Evolutionary conservation across 2,888 invertebrate species (phyloP).

Genomic region (Oscheius myriophilus): DNA sequence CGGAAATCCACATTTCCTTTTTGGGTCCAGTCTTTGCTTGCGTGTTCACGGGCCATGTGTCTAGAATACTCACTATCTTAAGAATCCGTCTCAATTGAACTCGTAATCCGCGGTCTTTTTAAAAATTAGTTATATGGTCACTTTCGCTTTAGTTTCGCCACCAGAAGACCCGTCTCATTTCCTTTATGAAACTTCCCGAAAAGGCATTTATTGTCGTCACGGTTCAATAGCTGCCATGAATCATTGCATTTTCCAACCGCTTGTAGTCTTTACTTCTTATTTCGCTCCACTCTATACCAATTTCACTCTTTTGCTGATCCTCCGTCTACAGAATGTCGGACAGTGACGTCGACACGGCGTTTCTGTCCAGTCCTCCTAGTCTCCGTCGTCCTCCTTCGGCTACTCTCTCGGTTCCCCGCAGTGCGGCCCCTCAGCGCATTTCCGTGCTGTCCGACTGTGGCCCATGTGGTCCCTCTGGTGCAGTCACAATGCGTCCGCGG

Average conservation of each 20-base stretch:
- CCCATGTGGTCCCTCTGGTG: too few relatives aligned
- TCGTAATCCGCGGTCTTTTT: too few relatives aligned
- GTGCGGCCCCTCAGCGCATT: constrained; percentile 11
- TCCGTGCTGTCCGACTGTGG: constrained; percentile 7
- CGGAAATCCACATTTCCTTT: too few relatives aligned
- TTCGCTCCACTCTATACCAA: too few relatives aligned
- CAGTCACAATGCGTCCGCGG: constrained; percentile 7
- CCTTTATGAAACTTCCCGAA: too few relatives aligned
- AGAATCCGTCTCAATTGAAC: too few relatives aligned
- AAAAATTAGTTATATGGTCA: not conserved
- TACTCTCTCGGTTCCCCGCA: not conserved
- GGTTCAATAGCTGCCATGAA: not conserved
- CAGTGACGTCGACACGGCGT: constrained; percentile 11
- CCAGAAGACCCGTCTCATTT: not conserved
- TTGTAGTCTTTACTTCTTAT: too few relatives aligned
- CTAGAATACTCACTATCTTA: too few relatives aligned
- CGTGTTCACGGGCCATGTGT: too few relatives aligned
- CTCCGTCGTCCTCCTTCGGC: constrained; percentile 8
- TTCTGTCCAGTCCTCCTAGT: constrained; percentile 2
- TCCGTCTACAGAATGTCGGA: constrained; percentile 13
- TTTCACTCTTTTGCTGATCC: not conserved
- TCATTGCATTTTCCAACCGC: not conserved
- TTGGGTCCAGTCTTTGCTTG: too few relatives aligned
- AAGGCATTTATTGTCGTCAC: not conserved
- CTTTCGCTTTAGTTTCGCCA: not conserved